These are phyloP conservation scores for Lates calcarifer DNA, from an alignment of 2,113 vertebrate species.

Conservation along the genomic window DNA sequence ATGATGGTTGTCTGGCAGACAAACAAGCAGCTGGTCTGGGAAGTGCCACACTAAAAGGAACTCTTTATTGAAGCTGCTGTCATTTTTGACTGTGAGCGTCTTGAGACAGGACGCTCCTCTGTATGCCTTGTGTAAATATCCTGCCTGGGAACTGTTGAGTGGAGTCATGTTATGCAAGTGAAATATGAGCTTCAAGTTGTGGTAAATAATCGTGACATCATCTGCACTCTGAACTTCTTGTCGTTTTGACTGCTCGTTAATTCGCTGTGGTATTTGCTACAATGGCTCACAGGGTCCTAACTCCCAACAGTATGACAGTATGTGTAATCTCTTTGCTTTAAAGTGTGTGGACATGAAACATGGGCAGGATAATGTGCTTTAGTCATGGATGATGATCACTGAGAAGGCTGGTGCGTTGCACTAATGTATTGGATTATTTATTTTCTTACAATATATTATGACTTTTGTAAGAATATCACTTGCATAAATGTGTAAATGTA, in stretches of 20 bases:
- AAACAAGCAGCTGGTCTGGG: slow-evolving; percentile 37
- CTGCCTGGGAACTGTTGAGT: slow-evolving; percentile 67
- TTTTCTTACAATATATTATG: slow-evolving; percentile 79
- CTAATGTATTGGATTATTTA: slow-evolving; percentile 78
- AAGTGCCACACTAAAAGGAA: slow-evolving; percentile 63
- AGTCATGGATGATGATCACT: slow-evolving; percentile 17
- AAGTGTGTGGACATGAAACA: slow-evolving; percentile 36
- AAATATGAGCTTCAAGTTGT: slow-evolving; percentile 71
- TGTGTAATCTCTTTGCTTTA: slow-evolving; percentile 65
- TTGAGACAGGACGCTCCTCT: slow-evolving; percentile 40
- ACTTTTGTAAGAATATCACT: slow-evolving; percentile 74
- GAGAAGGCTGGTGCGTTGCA: slow-evolving; percentile 61
- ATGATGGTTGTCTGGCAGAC: slow-evolving; percentile 33
- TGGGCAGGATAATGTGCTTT: slow-evolving; percentile 33
- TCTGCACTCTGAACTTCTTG: slow-evolving; percentile 63
- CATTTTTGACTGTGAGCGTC: slow-evolving; percentile 51
- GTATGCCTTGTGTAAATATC: slow-evolving; percentile 77
- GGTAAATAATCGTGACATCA: slow-evolving; percentile 72
- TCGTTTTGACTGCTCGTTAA: slow-evolving; percentile 60
- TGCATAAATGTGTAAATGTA: slow-evolving; percentile 52
- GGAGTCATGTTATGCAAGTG: slow-evolving; percentile 71
- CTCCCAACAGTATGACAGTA: slow-evolving; percentile 53
- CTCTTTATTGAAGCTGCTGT: slow-evolving; percentile 63
- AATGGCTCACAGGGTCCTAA: slow-evolving; percentile 50
- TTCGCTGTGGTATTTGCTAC: slow-evolving; percentile 66